These are phyloP conservation scores for Aphidoletes aphidimyza DNA, from an alignment of 2,888 invertebrate genomes.

Conservation along the genomic window DNA sequence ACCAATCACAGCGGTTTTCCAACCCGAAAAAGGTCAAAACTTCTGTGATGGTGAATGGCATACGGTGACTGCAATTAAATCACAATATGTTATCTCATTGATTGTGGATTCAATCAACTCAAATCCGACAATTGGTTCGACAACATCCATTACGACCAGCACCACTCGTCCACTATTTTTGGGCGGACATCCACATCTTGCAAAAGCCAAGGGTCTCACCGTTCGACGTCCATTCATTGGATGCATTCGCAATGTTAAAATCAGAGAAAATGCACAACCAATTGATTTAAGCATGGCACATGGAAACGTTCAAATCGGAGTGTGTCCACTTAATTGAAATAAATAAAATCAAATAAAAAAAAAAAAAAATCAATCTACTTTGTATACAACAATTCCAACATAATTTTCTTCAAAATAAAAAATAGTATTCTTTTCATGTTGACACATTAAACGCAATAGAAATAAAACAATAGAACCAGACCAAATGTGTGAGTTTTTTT, in stretches of 20 bases:
- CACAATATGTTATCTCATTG: conserved; percentile 88
- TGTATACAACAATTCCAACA: no score
- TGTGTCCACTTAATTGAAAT: conserved; percentile 73
- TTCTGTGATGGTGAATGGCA: conserved; percentile 98
- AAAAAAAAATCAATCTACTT: not conserved
- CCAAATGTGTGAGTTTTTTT: not conserved
- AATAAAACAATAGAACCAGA: not conserved
- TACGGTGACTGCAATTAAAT: conserved; percentile 82
- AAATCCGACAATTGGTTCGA: conserved; percentile 76
- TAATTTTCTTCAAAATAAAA: conserved; percentile 3
- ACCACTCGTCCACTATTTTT: conserved; percentile 88
- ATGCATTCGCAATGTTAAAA: conserved; percentile 78
- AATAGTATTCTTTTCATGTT: no score
- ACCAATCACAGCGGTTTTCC: conserved; percentile 78
- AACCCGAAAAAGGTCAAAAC: conserved; percentile 73
- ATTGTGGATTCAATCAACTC: conserved; percentile 81
- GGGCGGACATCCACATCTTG: conserved; percentile 81
- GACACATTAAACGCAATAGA: not conserved
- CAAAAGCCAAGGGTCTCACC: conserved; percentile 72
- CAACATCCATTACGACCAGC: conserved; percentile 75
- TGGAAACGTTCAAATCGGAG: conserved; percentile 80
- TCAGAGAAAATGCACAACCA: conserved; percentile 69
- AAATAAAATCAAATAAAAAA: not conserved
- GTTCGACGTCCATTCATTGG: conserved; percentile 81
- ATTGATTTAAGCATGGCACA: conserved; percentile 72